phyloP scores from a whole-genome alignment of 2,113 vertebrate genomes.

The Epinephelus lanceolatus region DNA sequence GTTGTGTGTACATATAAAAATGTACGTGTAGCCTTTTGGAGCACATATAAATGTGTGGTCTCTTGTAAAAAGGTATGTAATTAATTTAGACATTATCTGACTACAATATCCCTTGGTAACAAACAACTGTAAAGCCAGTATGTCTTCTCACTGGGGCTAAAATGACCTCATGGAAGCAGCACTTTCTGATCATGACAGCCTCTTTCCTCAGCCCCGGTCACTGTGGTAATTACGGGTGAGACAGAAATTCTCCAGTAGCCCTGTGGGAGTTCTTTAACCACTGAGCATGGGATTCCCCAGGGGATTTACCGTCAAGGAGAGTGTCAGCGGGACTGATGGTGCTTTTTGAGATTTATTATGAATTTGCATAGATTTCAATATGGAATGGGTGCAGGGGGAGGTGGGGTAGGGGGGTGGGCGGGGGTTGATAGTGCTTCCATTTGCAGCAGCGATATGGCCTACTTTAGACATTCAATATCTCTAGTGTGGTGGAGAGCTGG shows the following conservation, averaged over 20 bases:
- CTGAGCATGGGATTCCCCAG: slow-evolving; percentile 43
- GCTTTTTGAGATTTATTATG: slow-evolving; percentile 59
- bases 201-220: slow-evolving; percentile 25
- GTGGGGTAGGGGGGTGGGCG: not conserved
- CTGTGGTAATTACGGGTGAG: slow-evolving; percentile 39
- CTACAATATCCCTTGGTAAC: not conserved
- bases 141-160: not conserved
- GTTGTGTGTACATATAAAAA: not conserved
- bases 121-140: not conserved
- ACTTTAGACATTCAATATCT: slow-evolving; percentile 56
- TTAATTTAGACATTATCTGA: not conserved
- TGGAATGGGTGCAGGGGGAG: not conserved
- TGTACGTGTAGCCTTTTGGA: too few species aligned
- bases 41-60: not conserved
- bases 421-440: slow-evolving; percentile 30
- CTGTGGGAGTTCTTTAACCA: slow-evolving; percentile 45
- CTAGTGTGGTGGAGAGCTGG: slow-evolving; percentile 17
- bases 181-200: slow-evolving; percentile 14
- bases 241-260: slow-evolving; percentile 36
- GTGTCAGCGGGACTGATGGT: slow-evolving; percentile 45
- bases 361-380: slow-evolving; percentile 71
- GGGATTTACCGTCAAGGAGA: slow-evolving; percentile 24
- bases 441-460: slow-evolving; percentile 45
- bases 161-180: slow-evolving; percentile 14
- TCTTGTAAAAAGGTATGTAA: not conserved